Percentiles rank a stretch among this genome's conserved stretches.
These are phyloP conservation scores for Pantherophis guttatus DNA, from an alignment of 2,113 vertebrate species.

Conservation along the genomic window DNA sequence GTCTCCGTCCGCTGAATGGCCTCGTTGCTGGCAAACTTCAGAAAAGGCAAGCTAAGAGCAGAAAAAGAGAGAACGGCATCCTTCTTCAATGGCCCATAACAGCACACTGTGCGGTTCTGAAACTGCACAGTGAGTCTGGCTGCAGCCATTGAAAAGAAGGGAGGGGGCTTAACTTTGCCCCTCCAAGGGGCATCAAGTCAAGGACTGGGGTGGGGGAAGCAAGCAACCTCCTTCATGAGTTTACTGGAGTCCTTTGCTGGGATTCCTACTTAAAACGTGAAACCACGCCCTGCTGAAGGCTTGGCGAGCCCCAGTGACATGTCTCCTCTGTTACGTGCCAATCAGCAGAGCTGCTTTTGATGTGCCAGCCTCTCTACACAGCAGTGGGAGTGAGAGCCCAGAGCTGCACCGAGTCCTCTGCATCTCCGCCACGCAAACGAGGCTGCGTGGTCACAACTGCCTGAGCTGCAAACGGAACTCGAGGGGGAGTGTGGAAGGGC, in stretches of 20 bases:
- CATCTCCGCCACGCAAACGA: neutral
- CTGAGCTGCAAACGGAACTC: neutral
- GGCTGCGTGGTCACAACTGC: neutral
- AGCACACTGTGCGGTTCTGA: neutral
- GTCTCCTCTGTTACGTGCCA: neutral
- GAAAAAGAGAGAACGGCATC: slow-evolving; percentile 7
- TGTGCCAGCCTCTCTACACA: neutral
- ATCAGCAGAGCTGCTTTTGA: neutral
- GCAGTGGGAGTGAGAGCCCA: neutral
- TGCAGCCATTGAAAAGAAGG: neutral
- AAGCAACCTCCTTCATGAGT: neutral
- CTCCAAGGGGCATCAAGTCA: neutral
- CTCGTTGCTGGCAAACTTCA: slow-evolving; percentile 88
- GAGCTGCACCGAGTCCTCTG: neutral
- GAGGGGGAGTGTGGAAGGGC: neutral
- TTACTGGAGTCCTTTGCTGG: neutral
- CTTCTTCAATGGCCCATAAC: neutral
- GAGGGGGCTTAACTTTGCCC: neutral
- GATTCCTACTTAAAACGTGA: neutral
- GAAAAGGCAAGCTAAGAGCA: slow-evolving; percentile 78
- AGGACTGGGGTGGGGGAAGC: neutral
- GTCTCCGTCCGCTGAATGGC: slow-evolving; percentile 96
- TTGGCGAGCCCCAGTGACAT: neutral
- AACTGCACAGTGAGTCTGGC: neutral
- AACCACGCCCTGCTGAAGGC: neutral